A percentile compares a stretch with the other conserved stretches of the same genome.
phyloP scores from a whole-genome alignment of 2,113 vertebrate genomes.

The Alligator sinensis region DNA sequence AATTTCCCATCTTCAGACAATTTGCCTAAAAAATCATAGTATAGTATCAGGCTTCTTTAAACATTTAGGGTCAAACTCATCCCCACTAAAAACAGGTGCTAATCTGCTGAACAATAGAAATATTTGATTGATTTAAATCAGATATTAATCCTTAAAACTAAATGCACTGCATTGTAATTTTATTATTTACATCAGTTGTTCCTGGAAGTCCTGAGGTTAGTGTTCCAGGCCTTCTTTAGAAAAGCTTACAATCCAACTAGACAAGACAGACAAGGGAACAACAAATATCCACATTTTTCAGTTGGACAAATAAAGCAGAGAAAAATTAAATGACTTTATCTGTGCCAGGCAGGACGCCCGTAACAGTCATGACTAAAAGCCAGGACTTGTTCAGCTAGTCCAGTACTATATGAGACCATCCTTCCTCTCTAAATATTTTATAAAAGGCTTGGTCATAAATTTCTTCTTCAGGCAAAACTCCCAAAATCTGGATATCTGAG shows the following conservation, averaged over 20 bases:
- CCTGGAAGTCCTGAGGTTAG: neutral
- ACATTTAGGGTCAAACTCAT: neutral
- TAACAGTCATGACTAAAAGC: neutral
- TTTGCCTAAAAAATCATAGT: neutral
- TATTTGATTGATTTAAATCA: neutral
- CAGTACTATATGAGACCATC: accelerated
- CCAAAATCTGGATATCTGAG: neutral
- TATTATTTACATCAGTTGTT: accelerated
- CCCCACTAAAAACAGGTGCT: neutral
- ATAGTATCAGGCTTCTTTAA: neutral
- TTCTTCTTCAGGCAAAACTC: neutral
- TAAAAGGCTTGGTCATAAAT: accelerated
- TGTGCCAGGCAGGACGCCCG: no score
- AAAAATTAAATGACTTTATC: neutral
- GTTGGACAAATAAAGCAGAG: neutral
- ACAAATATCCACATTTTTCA: neutral
- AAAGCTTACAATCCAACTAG: neutral
- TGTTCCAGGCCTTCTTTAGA: neutral
- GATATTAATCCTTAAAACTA: neutral
- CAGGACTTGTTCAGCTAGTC: neutral
- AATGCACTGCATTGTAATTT: neutral
- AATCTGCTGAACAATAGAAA: neutral
- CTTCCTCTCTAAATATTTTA: neutral
- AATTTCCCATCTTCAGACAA: neutral
- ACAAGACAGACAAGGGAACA: neutral